These are phyloP conservation scores for Xenops minutus DNA, from an alignment of 2,797 vertebrate species.

Conservation along the genomic window DNA sequence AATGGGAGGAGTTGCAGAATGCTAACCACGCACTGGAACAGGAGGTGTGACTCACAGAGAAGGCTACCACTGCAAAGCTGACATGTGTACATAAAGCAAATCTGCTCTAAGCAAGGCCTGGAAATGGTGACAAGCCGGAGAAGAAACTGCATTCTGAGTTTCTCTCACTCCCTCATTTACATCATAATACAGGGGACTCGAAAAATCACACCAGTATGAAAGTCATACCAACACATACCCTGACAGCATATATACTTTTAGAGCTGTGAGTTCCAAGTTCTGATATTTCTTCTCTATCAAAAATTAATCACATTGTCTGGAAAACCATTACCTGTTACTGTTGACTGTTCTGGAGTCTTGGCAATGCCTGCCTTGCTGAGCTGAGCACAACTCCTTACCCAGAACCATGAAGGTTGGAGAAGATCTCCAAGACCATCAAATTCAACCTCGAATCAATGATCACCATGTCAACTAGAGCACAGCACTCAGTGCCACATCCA, in stretches of 20 bases:
- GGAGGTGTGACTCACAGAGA: neutral
- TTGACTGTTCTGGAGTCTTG: neutral
- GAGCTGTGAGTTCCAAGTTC: neutral
- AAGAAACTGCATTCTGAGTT: neutral
- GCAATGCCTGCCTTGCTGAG: neutral
- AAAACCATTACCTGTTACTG: neutral
- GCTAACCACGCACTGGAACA: neutral
- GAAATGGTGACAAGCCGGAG: neutral
- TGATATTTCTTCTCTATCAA: neutral
- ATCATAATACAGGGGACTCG: neutral
- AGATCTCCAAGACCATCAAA: fast-evolving
- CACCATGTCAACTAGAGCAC: neutral
- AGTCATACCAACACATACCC: neutral
- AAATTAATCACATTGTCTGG: neutral
- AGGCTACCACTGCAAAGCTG: neutral
- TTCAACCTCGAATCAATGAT: neutral
- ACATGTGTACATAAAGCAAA: neutral
- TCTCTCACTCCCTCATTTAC: neutral
- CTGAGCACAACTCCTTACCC: neutral
- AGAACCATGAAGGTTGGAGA: neutral
- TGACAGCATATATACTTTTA: neutral
- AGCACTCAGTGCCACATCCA: neutral
- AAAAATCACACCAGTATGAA: neutral
- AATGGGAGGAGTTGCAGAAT: neutral
- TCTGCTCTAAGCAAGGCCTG: neutral